Conservation (phyloP, 2,113 vertebrate species). For the human (Homo sapiens) region DNA sequence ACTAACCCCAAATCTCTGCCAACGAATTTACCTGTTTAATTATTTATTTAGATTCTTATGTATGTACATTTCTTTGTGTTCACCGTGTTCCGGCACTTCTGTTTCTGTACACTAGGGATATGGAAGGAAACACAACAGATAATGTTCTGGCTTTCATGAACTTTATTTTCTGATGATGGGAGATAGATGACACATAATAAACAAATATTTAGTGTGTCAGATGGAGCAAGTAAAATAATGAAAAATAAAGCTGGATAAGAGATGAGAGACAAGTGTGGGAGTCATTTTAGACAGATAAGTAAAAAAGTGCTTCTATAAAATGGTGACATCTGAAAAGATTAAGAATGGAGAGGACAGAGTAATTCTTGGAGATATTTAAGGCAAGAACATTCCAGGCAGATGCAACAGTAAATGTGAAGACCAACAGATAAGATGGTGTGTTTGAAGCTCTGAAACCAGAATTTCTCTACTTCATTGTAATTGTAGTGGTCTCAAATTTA, state of each 20-base stretch:
- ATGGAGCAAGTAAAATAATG: neutral
- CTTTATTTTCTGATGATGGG: neutral
- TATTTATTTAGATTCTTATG: neutral
- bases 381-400: neutral
- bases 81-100: neutral
- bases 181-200: neutral
- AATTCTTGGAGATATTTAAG: neutral
- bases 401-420: neutral
- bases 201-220: neutral
- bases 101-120: neutral
- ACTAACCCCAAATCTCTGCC: neutral
- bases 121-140: accelerated
- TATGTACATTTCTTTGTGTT: neutral
- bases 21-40: neutral
- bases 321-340: neutral
- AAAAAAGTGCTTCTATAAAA: neutral
- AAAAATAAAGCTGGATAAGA: neutral
- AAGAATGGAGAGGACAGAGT: neutral
- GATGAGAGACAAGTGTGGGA: neutral
- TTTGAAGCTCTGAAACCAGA: neutral
- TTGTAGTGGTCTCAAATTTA: neutral
- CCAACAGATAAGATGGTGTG: accelerated
- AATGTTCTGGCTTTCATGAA: neutral
- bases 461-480: neutral
- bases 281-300: neutral